phyloP scores from a whole-genome alignment of 2,797 vertebrate species.

The Sarcophilus harrisii region DNA sequence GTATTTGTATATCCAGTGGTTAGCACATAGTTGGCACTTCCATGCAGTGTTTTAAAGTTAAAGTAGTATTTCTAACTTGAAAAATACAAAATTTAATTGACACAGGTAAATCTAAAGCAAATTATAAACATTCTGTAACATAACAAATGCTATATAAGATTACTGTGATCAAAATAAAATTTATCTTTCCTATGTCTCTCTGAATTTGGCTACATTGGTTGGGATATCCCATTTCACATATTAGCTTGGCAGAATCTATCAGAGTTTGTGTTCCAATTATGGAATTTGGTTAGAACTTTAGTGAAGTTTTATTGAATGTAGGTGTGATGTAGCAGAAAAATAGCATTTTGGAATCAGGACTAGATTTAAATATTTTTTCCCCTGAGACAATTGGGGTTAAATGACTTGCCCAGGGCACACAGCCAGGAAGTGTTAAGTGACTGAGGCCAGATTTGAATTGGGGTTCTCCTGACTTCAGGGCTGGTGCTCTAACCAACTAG shows the following conservation, averaged over 20 bases:
- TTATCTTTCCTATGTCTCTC: not conserved
- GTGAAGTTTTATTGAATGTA: not conserved
- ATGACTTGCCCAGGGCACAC: no score
- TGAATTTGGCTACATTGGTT: not conserved
- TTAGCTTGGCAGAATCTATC: not conserved
- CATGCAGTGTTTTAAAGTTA: not conserved
- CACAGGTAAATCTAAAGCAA: not conserved
- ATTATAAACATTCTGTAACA: not conserved
- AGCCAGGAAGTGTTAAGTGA: no score
- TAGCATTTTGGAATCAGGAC: not conserved
- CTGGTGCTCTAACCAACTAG: no score
- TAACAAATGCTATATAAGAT: not conserved
- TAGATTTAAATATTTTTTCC: no score
- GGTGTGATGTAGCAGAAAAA: not conserved
- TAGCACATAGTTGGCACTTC: not conserved
- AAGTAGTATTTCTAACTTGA: not conserved
- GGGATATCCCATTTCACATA: not conserved
- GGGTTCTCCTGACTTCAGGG: no score
- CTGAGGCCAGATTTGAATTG: no score
- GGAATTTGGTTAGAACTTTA: not conserved
- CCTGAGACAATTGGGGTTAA: no score
- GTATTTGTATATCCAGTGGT: not conserved
- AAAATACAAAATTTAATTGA: not conserved
- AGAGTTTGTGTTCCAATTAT: no score
- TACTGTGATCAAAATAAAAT: not conserved